Conservation (phyloP, 2,888 invertebrate species). For the Onthophagus sagittarius region DNA sequence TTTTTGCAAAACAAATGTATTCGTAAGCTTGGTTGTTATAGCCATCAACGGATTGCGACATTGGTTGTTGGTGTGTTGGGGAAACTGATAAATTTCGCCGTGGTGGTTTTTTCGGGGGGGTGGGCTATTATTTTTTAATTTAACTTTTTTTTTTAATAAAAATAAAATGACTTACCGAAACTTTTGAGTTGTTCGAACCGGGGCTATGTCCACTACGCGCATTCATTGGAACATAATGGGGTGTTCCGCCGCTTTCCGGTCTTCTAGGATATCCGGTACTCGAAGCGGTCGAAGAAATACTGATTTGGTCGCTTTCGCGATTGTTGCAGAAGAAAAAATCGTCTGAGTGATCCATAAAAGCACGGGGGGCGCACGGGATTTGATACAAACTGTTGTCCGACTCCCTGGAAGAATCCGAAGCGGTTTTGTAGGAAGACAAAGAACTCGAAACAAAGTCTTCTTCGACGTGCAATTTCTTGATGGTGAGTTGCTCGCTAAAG, state of each 20-base stretch:
- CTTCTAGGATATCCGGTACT: slow-evolving; percentile 55
- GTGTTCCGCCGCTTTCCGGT: slow-evolving; percentile 48
- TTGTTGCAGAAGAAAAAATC: slow-evolving; percentile 49
- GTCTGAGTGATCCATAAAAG: slow-evolving; percentile 55
- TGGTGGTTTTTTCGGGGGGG: slow-evolving; percentile 87
- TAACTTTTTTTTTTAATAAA: neutral
- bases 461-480: slow-evolving; percentile 29
- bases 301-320: slow-evolving; percentile 59
- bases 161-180: slow-evolving; percentile 53
- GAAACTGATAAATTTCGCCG: slow-evolving; percentile 81
- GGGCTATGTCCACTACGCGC: slow-evolving; percentile 53
- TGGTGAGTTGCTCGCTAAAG: slow-evolving; percentile 42
- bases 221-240: slow-evolving; percentile 59
- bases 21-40: slow-evolving; percentile 62
- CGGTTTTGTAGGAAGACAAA: slow-evolving; percentile 40
- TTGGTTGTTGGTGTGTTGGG: slow-evolving; percentile 69
- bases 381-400: slow-evolving; percentile 58
- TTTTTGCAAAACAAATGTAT: slow-evolving; percentile 61
- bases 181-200: slow-evolving; percentile 56
- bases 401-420: slow-evolving; percentile 50
- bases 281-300: slow-evolving; percentile 58
- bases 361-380: slow-evolving; percentile 54
- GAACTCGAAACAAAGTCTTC: slow-evolving; percentile 35
- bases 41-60: slow-evolving; percentile 55
- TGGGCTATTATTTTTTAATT: slow-evolving; percentile 55